Base-by-base conservation (phyloP, 2,113 vertebrate species). In the Pipra filicauda region DNA sequence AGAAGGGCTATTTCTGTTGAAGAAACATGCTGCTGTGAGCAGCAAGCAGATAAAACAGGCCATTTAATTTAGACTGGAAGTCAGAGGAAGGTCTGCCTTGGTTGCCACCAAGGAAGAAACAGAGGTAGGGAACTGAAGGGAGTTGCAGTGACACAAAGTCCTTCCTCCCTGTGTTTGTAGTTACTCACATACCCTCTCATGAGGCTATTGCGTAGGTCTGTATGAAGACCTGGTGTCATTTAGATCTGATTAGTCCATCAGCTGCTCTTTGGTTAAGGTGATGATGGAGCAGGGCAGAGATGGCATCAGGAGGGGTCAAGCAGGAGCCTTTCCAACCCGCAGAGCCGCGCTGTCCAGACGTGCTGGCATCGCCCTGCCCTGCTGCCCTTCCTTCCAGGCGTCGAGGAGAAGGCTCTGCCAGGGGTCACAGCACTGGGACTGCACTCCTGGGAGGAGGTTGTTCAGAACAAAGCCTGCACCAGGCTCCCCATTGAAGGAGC, bases 311-410 rank as follows among this genome's bases (percentile, higher is more conserved):
- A 77, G 37, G 65, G 41, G 35, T 64, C 81, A 67, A 64, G 37
- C 27, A 71, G 61, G 28, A 69, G 28, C 21, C 41, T 33, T 33
- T 76, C 65, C 0, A 3, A 69, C 64, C 64, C 3, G 0, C 20
- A 39, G 39, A 88, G 71, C 57, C 13, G 0, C 0, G 1, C 67
- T 88, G 80, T 64, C 65, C 76, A 91, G 89, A 89, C 13, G 0
- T 0, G 0, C 55, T 86, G 84, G 87, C 91, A 95, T 94, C 81
- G 0, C 69, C 30, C 15, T 6, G 65, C 35, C 69, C 59, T 2
- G 1, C 59, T 94, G 77, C 35, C 64, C 51, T 93, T 96, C 91
- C 96, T 85, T 94, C 87, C 90, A 71, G 73, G 77, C 44, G 1
- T 14, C 11, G 1, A 70, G 69, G 48, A 55, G 22, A 46, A 74